Conservation (phyloP, 1,140 invertebrate genomes). For the Cheumatopsyche charites region DNA sequence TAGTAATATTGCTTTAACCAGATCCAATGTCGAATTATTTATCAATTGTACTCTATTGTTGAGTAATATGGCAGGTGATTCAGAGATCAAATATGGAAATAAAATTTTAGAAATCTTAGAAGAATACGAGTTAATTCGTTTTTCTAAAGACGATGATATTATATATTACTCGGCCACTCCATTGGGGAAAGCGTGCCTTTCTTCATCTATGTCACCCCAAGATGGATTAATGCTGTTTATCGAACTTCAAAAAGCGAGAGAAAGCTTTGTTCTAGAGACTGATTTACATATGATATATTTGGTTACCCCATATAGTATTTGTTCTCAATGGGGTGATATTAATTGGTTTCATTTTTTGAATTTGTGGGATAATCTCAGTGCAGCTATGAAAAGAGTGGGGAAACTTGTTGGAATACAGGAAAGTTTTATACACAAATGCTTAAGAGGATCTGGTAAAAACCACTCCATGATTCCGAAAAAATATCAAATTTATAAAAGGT, state of each 20-base stretch:
- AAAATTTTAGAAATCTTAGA: slow-evolving; percentile 58
- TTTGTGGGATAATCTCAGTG: slow-evolving; percentile 83
- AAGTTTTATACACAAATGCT: slow-evolving; percentile 80
- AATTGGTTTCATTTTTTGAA: slow-evolving; percentile 90
- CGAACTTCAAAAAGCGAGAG: slow-evolving; percentile 89
- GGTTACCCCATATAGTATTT: slow-evolving; percentile 85
- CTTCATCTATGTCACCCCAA: slow-evolving; percentile 90
- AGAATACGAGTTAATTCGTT: slow-evolving; percentile 65
- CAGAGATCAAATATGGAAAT: slow-evolving; percentile 50
- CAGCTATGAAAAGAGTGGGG: slow-evolving; percentile 83
- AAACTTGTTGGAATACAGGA: slow-evolving; percentile 91
- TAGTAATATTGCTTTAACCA: slow-evolving; percentile 78
- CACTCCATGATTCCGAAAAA: slow-evolving; percentile 60
- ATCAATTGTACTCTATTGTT: slow-evolving; percentile 77
- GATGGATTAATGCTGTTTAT: slow-evolving; percentile 87
- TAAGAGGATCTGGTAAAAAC: slow-evolving; percentile 70
- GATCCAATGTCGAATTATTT: slow-evolving; percentile 78
- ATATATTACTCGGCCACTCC: slow-evolving; percentile 78
- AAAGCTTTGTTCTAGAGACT: slow-evolving; percentile 90
- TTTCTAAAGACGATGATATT: slow-evolving; percentile 59
- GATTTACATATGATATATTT: slow-evolving; percentile 96
- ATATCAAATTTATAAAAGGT: slow-evolving; percentile 56
- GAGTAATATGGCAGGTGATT: slow-evolving; percentile 49
- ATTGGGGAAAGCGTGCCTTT: slow-evolving; percentile 89
- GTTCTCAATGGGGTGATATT: slow-evolving; percentile 76